Evolutionary conservation across 1,140 invertebrate genomes (phyloP), one percentile per base, ranked within the genome.

Genomic region (Pygmarrhopalites habei): DNA sequence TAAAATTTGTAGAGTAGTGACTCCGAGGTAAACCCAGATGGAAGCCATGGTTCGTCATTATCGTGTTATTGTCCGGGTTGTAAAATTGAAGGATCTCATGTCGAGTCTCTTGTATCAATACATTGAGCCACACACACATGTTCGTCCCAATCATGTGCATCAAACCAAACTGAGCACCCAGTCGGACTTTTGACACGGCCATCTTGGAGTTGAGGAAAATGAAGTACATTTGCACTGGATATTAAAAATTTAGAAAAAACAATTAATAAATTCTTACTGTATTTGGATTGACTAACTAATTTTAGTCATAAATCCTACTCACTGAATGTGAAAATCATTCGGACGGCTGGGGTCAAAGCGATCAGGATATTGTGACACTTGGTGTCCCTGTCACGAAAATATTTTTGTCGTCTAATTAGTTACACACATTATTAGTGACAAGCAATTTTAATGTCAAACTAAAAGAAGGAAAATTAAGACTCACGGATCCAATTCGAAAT

Each of bases 81-180:
- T 71, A 71, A 58, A 71, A 71, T n/a, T 64, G 60, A 1, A 76
- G 66, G 69, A 89, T 89, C 73, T 89, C 86, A 72, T 89, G 85
- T 69, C 86, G 85, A 1, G 87, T 89, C 75, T 90, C 87, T 71
- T 87, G 84, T 5, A 89, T 84, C 0, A 89, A 76, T n/a, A 89
- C 86, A 72, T 87, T 85, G 1, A 89, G 72, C 87, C 88, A 90
- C 70, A 89, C 86, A 74, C 86, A 89, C 3, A 89, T 74, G 76
- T 90, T 89, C 3, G 86, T 88, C 2, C 86, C 87, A 47, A 89
- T 84, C 84, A 89, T 85, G 72, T 90, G 88, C 86, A 90, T 89
- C 53, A 89, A 78, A 39, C 87, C 86, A 69, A 90, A 86, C 72
- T 87, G 81, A 29, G 86, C 84, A 29, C 87, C 77, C 17, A 84